A percentile compares a stretch with the other conserved stretches of the same genome.
phyloP scores from a whole-genome alignment of 2,797 vertebrate genomes.

The Falco naumanni region DNA sequence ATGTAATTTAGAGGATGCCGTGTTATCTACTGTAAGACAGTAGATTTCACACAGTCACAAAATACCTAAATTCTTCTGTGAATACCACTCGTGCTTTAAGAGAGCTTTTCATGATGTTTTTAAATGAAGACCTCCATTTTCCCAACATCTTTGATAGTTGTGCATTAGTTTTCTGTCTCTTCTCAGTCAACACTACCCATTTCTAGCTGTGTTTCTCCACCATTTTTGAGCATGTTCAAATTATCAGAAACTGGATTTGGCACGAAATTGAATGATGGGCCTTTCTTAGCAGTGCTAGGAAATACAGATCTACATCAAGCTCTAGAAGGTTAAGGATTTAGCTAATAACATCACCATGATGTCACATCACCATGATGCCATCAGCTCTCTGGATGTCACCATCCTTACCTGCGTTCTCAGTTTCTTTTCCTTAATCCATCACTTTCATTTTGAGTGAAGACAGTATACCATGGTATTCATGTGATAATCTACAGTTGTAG shows the following conservation, averaged over 20 bases:
- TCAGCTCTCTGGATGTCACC: not conserved
- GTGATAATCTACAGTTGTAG: not conserved
- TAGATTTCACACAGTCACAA: not conserved
- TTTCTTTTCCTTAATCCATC: not conserved
- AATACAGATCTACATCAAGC: not conserved
- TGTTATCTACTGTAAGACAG: not conserved
- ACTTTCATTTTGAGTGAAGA: not conserved
- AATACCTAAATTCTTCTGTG: not conserved
- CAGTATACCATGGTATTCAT: not conserved
- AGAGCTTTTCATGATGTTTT: not conserved
- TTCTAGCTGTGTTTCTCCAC: not conserved
- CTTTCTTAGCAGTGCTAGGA: not conserved
- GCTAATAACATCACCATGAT: not conserved
- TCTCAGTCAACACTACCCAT: not conserved
- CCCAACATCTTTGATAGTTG: not conserved
- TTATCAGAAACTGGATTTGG: not conserved
- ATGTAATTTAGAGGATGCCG: not conserved
- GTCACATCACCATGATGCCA: not conserved
- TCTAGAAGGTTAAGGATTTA: not conserved
- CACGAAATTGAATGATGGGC: not conserved
- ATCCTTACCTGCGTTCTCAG: not conserved
- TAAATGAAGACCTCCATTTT: not conserved
- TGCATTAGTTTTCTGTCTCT: not conserved
- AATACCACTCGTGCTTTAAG: not conserved
- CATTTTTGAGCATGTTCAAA: not conserved